A percentile compares a stretch with the other conserved stretches of the same genome.
Evolutionary conservation across 2,797 vertebrate species (phyloP).

Genomic region (Sarcoramphus papa): DNA sequence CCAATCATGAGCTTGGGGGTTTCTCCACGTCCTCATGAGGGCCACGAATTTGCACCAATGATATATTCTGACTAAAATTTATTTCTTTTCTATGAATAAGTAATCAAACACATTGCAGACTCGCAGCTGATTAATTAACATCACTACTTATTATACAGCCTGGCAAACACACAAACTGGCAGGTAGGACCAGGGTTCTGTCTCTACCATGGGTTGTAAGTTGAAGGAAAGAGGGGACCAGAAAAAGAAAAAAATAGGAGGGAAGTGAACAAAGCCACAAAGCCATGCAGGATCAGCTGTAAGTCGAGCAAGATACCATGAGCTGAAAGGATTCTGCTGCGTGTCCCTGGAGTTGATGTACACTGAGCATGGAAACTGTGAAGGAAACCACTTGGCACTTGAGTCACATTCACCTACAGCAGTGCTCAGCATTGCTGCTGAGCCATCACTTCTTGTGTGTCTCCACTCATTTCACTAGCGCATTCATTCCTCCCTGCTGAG

Average conservation of each 20-base stretch:
- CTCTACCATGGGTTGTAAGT: background rate
- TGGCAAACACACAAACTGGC: background rate
- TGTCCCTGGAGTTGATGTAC: background rate
- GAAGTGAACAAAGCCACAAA: background rate
- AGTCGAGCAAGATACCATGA: background rate
- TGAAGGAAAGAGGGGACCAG: background rate
- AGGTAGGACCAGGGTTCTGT: background rate
- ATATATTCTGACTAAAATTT: background rate
- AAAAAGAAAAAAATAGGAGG: background rate
- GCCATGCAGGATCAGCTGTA: background rate
- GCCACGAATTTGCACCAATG: background rate
- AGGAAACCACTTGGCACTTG: background rate
- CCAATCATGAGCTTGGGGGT: fast-evolving
- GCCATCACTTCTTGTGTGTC: background rate
- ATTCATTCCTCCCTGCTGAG: background rate
- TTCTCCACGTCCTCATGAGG: background rate
- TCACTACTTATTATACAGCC: background rate
- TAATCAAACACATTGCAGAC: background rate
- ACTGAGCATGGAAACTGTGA: background rate
- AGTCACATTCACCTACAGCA: background rate
- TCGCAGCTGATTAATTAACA: background rate
- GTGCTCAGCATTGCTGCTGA: background rate
- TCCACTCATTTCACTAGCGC: background rate
- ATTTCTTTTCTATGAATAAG: background rate
- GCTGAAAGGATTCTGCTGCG: background rate